These are phyloP conservation scores for Lasius platythorax DNA, from an alignment of 2,888 invertebrate species.

Conservation along the genomic window DNA sequence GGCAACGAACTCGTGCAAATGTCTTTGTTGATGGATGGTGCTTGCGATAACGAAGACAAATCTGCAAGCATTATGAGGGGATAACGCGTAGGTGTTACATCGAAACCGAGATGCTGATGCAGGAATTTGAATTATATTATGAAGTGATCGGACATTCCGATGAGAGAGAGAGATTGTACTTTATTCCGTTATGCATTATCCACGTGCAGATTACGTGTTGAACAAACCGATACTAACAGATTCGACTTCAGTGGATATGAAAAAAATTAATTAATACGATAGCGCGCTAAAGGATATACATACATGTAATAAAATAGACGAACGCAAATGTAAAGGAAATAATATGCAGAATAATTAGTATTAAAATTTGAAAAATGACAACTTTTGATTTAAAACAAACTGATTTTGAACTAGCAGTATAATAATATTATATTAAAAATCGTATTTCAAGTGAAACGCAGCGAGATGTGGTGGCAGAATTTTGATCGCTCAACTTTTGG, in stretches of 20 bases:
- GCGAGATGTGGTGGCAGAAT: not conserved
- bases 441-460: not conserved
- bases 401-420: not conserved
- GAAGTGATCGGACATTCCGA: conserved; percentile 37
- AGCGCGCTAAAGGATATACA: not conserved
- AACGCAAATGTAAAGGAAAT: not conserved
- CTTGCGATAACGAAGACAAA: conserved; percentile 56
- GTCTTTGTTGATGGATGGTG: conserved; percentile 60
- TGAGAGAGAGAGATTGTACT: conserved; percentile 5
- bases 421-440: not conserved
- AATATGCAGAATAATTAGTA: not conserved
- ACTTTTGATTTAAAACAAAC: not conserved
- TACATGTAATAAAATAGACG: not conserved
- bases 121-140: conserved; percentile 43
- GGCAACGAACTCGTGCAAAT: conserved; percentile 53
- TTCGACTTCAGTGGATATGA: not conserved
- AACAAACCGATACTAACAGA: not conserved
- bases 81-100: conserved; percentile 48
- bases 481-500: not conserved
- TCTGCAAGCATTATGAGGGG: conserved; percentile 45
- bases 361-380: not conserved
- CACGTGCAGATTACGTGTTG: not conserved
- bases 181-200: conserved; percentile 20
- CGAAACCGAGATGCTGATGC: conserved; percentile 45
- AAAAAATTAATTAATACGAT: conserved; percentile 8